These are phyloP conservation scores for Lacerta agilis DNA, from an alignment of 2,797 vertebrate species.

Conservation along the genomic window DNA sequence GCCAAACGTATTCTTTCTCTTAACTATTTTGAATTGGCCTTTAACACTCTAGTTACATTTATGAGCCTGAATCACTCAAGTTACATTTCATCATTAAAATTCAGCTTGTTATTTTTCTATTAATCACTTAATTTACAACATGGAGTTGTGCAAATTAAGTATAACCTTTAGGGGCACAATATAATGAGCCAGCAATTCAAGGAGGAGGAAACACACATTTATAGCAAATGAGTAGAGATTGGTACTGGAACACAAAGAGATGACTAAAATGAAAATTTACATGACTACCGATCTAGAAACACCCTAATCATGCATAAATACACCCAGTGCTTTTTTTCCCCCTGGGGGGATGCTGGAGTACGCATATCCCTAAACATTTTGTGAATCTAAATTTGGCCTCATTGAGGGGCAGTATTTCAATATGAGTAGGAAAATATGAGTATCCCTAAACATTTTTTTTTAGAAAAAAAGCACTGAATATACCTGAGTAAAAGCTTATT, in stretches of 20 bases:
- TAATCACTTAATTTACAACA: neutral
- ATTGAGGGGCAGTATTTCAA: too few relatives aligned
- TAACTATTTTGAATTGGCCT: neutral
- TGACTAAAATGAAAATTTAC: neutral
- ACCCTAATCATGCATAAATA: neutral
- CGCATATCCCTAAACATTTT: too few relatives aligned
- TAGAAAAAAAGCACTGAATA: neutral
- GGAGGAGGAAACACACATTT: too few relatives aligned
- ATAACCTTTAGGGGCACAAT: neutral
- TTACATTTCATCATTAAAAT: neutral
- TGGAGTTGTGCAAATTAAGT: neutral
- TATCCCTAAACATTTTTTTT: too few relatives aligned
- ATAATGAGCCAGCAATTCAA: too few relatives aligned
- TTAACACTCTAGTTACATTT: neutral
- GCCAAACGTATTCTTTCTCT: constrained; percentile 28
- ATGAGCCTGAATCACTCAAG: neutral
- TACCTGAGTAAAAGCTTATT: neutral
- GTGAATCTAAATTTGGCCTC: too few relatives aligned
- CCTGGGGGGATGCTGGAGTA: too few relatives aligned
- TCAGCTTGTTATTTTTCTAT: neutral
- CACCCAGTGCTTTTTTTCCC: too few relatives aligned
- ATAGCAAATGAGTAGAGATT: neutral
- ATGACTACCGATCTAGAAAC: neutral
- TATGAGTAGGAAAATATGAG: too few relatives aligned
- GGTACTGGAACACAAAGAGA: neutral